A percentile compares a stretch with the other conserved stretches of the same genome.
Conservation (phyloP, 2,797 vertebrate genomes). For the Garrulus glandarius region DNA sequence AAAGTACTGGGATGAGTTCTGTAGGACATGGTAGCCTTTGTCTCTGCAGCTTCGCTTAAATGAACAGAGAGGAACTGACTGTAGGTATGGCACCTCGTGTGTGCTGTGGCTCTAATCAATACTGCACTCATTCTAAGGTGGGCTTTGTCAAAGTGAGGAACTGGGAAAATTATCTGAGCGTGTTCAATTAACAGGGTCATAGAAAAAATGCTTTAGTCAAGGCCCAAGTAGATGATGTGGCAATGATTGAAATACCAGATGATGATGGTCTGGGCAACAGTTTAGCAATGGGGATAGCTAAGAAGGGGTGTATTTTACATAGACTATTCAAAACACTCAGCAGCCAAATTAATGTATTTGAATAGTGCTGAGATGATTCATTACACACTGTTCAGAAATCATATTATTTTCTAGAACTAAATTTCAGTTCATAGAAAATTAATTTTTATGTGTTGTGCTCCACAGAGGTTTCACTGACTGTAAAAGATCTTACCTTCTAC, state of each 20-base stretch:
- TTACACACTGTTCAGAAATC: neutral
- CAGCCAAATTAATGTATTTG: neutral
- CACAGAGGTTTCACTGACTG: neutral
- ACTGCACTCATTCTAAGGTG: accelerated
- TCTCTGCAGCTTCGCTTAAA: neutral
- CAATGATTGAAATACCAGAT: constrained; percentile 5
- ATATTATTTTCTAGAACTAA: neutral
- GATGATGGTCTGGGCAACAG: neutral
- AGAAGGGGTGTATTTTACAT: neutral
- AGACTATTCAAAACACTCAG: neutral
- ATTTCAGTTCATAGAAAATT: neutral
- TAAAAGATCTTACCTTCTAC: neutral
- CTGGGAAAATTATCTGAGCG: neutral
- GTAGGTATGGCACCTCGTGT: neutral
- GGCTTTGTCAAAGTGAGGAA: neutral
- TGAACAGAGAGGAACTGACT: neutral
- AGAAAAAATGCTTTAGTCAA: neutral
- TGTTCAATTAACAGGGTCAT: neutral
- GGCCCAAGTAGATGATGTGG: neutral
- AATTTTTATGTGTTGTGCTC: neutral
- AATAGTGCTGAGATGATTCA: neutral
- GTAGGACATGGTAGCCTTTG: neutral
- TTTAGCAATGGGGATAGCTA: neutral
- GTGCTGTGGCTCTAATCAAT: neutral
- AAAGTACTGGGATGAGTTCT: neutral